phyloP scores from a whole-genome alignment of 92 coral and sea anemone genomes.

The Epizoanthus fatuus region DNA sequence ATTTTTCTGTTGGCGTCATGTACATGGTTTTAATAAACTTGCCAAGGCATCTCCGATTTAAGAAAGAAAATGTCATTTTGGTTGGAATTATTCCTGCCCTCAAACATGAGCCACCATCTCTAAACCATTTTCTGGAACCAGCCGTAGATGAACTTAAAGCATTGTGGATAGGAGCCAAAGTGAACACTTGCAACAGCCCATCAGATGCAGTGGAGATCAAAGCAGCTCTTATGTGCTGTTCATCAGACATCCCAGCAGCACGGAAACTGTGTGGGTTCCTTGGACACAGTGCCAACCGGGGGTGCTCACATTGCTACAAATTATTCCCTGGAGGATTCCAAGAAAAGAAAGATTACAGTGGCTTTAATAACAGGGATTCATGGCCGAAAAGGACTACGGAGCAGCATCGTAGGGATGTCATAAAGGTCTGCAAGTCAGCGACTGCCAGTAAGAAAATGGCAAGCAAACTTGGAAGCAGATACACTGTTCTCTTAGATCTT shows the following conservation, averaged over 20 bases:
- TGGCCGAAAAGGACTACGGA: conserved; percentile 63
- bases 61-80: conserved; percentile 35
- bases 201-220: neutral
- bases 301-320: neutral
- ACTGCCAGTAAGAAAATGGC: neutral
- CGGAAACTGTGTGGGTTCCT: conserved; percentile 77
- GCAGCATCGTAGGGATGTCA: conserved; percentile 57
- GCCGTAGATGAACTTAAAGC: conserved; percentile 58
- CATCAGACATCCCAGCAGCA: conserved; percentile 76
- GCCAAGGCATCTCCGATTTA: conserved; percentile 48
- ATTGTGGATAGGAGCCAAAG: conserved; percentile 59
- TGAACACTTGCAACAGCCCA: no score
- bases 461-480: conserved; percentile 43
- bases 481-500: conserved; percentile 43
- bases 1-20: conserved; percentile 20
- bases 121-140: conserved; percentile 61
- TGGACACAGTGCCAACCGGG: conserved; percentile 54
- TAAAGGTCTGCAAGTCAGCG: neutral
- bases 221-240: conserved; percentile 68
- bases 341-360: conserved; percentile 61
- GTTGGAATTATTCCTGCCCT: conserved; percentile 71
- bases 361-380: conserved; percentile 51
- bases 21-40: conserved; percentile 32
- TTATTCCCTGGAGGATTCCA: conserved; percentile 68
- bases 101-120: conserved; percentile 51